These are phyloP conservation scores for Oligia fasciuncula DNA, from an alignment of 2,888 invertebrate species.

Conservation along the genomic window DNA sequence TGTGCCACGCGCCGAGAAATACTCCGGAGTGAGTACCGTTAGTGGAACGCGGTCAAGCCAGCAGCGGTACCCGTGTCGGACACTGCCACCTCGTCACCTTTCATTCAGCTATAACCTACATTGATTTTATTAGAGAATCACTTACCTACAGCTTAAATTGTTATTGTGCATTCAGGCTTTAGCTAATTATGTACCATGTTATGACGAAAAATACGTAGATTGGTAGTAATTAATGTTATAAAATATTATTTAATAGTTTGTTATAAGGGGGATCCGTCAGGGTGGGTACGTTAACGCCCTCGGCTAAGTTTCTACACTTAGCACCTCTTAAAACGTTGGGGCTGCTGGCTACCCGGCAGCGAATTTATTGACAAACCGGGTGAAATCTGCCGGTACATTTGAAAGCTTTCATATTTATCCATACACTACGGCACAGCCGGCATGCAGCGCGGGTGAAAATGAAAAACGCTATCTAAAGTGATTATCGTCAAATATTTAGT, in stretches of 20 bases:
- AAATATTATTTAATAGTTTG: neutral
- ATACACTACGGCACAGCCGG: neutral
- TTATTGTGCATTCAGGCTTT: neutral
- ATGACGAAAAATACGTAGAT: neutral
- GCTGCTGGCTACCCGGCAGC: neutral
- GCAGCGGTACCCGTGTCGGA: constrained; percentile 82
- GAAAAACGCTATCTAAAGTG: neutral
- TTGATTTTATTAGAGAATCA: constrained; percentile 31
- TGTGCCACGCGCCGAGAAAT: constrained; percentile 89
- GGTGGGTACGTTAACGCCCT: neutral
- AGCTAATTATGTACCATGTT: neutral
- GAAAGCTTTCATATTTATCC: constrained; percentile 3
- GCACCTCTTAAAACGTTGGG: neutral
- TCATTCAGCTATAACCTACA: constrained; percentile 66
- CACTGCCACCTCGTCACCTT: constrained; percentile 76
- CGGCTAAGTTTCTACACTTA: neutral
- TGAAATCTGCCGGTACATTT: neutral
- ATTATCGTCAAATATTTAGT: neutral
- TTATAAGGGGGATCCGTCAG: neutral
- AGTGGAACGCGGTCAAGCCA: constrained; percentile 89
- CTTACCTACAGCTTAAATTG: neutral
- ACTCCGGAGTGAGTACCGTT: constrained; percentile 89
- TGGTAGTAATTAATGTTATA: neutral
- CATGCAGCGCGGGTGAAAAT: neutral
- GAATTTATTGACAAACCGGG: neutral